These are phyloP conservation scores for Vannuccia rotundouncinata DNA, from an alignment of 2,888 invertebrate species.

Conservation along the genomic window DNA sequence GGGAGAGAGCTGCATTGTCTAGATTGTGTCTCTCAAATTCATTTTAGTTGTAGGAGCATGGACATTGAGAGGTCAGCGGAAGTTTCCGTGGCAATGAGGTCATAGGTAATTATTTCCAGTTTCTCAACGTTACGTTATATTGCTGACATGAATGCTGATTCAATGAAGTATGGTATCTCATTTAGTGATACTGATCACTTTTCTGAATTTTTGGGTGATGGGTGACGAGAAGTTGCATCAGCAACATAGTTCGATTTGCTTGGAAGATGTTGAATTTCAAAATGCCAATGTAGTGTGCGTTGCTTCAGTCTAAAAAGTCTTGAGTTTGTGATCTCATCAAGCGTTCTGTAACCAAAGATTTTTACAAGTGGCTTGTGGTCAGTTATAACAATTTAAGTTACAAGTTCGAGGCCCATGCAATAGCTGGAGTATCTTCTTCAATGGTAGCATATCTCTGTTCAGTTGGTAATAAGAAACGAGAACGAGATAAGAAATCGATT, in stretches of 20 bases:
- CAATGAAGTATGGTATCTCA: constrained; percentile 7
- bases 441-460: too few relatives aligned
- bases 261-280: constrained; percentile 9
- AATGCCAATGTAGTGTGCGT: constrained; percentile 28
- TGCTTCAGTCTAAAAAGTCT: constrained; percentile 32
- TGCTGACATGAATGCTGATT: constrained; percentile 22
- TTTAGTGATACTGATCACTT: not conserved
- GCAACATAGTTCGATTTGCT: constrained; percentile 20
- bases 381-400: not conserved
- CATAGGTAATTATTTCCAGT: constrained; percentile 5
- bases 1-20: not conserved
- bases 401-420: too few relatives aligned
- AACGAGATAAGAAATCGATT: too few relatives aligned
- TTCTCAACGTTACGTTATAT: constrained; percentile 8
- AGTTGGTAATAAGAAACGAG: too few relatives aligned
- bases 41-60: not conserved
- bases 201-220: too few relatives aligned
- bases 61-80: constrained; percentile 18
- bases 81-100: constrained; percentile 20
- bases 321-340: constrained; percentile 31
- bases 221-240: constrained; percentile 32
- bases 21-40: not conserved
- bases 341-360: constrained; percentile 30
- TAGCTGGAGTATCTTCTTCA: too few relatives aligned
- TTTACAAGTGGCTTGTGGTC: constrained; percentile 25